phyloP scores from a whole-genome alignment of 2,888 invertebrate species.

The Eristalis arbustorum region DNA sequence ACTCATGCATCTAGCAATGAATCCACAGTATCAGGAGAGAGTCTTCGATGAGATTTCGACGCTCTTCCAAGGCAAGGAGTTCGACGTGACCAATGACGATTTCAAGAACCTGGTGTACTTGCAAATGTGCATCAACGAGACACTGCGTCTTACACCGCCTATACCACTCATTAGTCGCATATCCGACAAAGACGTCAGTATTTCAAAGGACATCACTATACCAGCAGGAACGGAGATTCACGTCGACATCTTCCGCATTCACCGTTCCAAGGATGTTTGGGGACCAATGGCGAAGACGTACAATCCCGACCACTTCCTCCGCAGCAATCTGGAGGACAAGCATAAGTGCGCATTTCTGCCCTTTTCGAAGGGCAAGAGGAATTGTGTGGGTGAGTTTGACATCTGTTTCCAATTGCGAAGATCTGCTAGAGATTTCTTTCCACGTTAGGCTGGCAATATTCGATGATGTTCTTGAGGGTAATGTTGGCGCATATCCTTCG shows the following conservation, averaged over 20 bases:
- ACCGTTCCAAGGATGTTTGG: conserved; percentile 76
- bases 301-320: conserved; percentile 78
- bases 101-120: conserved; percentile 72
- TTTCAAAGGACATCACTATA: conserved; percentile 60
- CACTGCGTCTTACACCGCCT: conserved; percentile 71
- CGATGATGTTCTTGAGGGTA: conserved; percentile 74
- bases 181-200: conserved; percentile 42
- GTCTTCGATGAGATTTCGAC: conserved; percentile 73
- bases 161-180: conserved; percentile 71
- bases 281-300: conserved; percentile 76
- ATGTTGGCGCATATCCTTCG: conserved; percentile 75
- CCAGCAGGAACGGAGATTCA: conserved; percentile 69
- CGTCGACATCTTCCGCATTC: conserved; percentile 76
- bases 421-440: background rate
- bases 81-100: conserved; percentile 66
- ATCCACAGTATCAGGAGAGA: conserved; percentile 71
- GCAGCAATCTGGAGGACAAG: conserved; percentile 74
- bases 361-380: conserved; percentile 76
- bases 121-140: conserved; percentile 72
- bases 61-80: conserved; percentile 72
- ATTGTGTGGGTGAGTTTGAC: conserved; percentile 72
- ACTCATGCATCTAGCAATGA: conserved; percentile 73
- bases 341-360: conserved; percentile 77
- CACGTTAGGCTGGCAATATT: conserved; percentile 75
- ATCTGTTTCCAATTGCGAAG: background rate